Percentiles rank a stretch among this genome's conserved stretches.
phyloP scores from a whole-genome alignment of 2,888 invertebrate species.

The Agriotes lineatus region DNA sequence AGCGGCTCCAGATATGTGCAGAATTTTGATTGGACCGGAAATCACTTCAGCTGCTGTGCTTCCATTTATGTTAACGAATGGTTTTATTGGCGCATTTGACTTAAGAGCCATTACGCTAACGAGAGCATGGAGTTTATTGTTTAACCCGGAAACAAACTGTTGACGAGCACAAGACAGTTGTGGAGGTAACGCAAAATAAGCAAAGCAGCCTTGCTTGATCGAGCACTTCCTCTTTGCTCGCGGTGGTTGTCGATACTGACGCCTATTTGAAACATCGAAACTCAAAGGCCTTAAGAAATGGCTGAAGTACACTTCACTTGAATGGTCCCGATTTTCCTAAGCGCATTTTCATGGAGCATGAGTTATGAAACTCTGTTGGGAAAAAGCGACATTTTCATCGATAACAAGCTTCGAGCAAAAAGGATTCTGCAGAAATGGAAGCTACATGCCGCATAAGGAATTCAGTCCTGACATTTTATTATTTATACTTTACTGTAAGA shows the following conservation, averaged over 20 bases:
- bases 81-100: too few species aligned
- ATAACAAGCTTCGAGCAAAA: too few species aligned
- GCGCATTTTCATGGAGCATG: too few species aligned
- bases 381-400: too few species aligned
- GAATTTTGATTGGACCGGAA: background rate
- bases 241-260: background rate
- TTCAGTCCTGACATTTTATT: too few species aligned
- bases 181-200: conserved; percentile 7
- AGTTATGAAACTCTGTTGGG: too few species aligned
- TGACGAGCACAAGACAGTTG: conserved; percentile 8
- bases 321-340: too few species aligned
- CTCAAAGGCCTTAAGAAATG: background rate
- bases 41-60: background rate
- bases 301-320: background rate
- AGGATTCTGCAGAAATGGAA: too few species aligned
- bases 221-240: background rate
- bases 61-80: too few species aligned
- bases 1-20: background rate
- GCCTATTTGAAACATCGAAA: conserved; percentile 1
- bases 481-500: too few species aligned
- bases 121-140: background rate
- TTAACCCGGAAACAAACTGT: conserved; percentile 9
- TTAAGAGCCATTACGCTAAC: background rate
- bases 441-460: too few species aligned
- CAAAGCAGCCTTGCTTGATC: conserved; percentile 4